Base-by-base conservation (phyloP, 1,140 invertebrate genomes). In the Latrodectus geometricus region DNA sequence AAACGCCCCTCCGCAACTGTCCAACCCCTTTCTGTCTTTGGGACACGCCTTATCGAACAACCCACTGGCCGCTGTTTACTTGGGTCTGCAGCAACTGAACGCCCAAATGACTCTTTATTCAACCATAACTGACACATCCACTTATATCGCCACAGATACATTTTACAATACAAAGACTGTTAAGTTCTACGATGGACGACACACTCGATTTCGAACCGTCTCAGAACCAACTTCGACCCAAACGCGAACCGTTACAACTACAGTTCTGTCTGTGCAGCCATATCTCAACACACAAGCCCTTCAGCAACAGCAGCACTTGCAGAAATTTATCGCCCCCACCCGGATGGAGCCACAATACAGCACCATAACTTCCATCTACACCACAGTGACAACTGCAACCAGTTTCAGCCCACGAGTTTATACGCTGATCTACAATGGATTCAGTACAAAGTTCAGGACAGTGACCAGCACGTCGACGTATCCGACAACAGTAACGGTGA, bases 181-280 rank as follows among this genome's bases (percentile, higher is more conserved):
- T 12, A 88, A 90, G 72, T 89, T 90, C 54, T 90, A 90, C 23
- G 90, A 90, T 75, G 90, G 90, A 56, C 82, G 90, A 82, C 73
- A 83, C 23, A 90, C 89, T 15, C 73, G 89, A 49, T 89, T 88
- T 35, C 66, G 89, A 78, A 90, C 88, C 1, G 69, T 90, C 20
- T 87, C 83, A 12, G 90, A 90, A 48, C 88, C 89, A 9, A 86
- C 81, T 8, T 86, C 77, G 17, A 89, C 88, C 9, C 88, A 88
- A 7, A 89, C 88, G 68, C 72, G 78, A 65, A 89, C 88, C 5
- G 56, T 90, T 11, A 89, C 89, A 20, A 89, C 89, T 23, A 65
- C 81, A 8, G 81, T 89, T 9, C 90, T 90, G 23, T 79, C 89
- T 68, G 80, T 90, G 7, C 83, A 87, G n/a, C 89, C 89, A 4